Conservation (phyloP, 2,888 invertebrate genomes). For the Ophion ellenae region DNA sequence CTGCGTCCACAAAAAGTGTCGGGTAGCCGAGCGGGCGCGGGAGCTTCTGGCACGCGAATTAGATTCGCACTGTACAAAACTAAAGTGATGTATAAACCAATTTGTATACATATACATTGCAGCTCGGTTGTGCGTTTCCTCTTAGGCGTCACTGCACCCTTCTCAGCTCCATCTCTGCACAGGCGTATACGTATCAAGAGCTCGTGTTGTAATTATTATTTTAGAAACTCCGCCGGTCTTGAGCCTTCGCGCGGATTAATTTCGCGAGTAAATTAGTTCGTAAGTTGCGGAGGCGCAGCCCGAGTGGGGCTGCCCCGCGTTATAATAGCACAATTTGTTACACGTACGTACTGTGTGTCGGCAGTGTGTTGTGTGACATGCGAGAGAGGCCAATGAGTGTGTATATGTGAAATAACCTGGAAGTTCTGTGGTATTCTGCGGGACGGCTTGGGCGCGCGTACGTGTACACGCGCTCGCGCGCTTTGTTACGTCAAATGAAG, state of each 20-base stretch:
- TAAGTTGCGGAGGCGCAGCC: conserved; percentile 67
- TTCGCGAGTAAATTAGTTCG: conserved; percentile 76
- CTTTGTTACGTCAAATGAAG: conserved; percentile 74
- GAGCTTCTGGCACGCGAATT: conserved; percentile 27
- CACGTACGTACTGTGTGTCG: not conserved
- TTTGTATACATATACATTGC: conserved; percentile 11
- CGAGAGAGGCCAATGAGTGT: conserved; percentile 42
- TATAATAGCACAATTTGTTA: conserved; percentile 45
- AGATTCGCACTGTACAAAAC: conserved; percentile 40
- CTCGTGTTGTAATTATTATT: conserved; percentile 73
- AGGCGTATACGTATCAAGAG: conserved; percentile 21
- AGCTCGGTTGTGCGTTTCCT: not conserved
- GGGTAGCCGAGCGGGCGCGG: conserved; percentile 16
- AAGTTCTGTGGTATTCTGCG: conserved; percentile 37
- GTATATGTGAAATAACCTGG: conserved; percentile 22
- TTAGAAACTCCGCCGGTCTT: conserved; percentile 72
- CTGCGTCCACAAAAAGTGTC: not conserved
- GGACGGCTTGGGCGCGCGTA: conserved; percentile 35
- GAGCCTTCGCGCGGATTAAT: conserved; percentile 74
- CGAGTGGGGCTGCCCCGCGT: conserved; percentile 54
- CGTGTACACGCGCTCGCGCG: conserved; percentile 30
- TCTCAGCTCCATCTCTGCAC: conserved; percentile 28
- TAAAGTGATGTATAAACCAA: conserved; percentile 25
- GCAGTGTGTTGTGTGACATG: conserved; percentile 11
- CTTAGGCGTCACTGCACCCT: conserved; percentile 12